Base-by-base conservation (phyloP, 2,888 invertebrate genomes). In the Ptilodon capucinus region DNA sequence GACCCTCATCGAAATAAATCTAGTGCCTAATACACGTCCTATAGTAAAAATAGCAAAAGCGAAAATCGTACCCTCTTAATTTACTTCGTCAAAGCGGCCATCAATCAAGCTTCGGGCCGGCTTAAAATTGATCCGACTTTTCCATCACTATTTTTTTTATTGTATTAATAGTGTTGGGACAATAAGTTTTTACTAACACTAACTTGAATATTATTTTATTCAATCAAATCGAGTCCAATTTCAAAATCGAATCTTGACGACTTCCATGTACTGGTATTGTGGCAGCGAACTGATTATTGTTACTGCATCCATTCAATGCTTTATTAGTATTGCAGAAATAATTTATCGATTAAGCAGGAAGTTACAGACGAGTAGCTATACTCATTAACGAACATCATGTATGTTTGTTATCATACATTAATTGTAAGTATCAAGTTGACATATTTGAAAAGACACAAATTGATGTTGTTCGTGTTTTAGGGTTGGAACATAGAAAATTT, bases 31-130 rank as follows among this genome's bases (percentile, higher is more conserved):
- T 55, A 57, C 51, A 55, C 42, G 40, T 34, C 13, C 40, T 42
- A 40, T 32, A 18, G 50, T 42, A 39, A 51, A 64, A 72, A 65
- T 64, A 46, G 4, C 18, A 40, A 46, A 36, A 42, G 5, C 36
- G 52, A 48, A 49, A 55, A 39, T 59, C 46, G 47, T 51, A 65
- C 54, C 66, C 62, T 64, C 52, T 65, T 72, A 72, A 76, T 79
- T 80, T 73, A 72, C 56, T 64, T 68, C 60, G 66, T 71, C 80
- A 72, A 70, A 76, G 61, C 66, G 54, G 51, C 57, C 66, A 81
- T 81, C 71, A 68, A 71, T 79, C 76, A 76, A 65, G 71, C 68
- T 73, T 68, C 65, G 46, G 50, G 21, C 42, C 49, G 54, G 70
- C 67, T 71, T 72, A 59, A 68, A 67, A 68, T 64, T 64, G 63